Conservation (phyloP, 2,113 vertebrate species). For the Thermophis baileyi region DNA sequence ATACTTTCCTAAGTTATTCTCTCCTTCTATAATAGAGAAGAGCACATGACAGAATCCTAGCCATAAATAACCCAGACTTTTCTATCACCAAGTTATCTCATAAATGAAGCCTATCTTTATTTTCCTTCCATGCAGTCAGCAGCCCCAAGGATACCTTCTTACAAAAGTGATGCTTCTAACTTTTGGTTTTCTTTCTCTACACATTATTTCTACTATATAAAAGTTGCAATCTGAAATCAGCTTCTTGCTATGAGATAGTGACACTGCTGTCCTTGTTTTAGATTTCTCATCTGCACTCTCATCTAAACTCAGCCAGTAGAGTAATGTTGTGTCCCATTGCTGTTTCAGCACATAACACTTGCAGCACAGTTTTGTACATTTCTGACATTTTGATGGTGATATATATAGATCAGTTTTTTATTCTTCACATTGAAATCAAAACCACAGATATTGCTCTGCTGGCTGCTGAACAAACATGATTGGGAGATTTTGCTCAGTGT, state of each 20-base stretch:
- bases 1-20: not conserved
- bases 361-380: not conserved
- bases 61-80: not conserved
- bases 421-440: not conserved
- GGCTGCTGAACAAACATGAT: not conserved
- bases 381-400: not conserved
- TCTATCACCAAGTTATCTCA: not conserved
- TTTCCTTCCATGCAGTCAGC: not conserved
- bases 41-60: not conserved
- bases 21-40: not conserved
- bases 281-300: not conserved
- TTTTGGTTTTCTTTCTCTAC: not conserved
- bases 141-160: not conserved
- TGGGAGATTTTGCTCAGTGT: not conserved
- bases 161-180: not conserved
- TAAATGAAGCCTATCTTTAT: not conserved
- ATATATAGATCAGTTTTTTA: not conserved
- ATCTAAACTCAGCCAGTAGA: not conserved
- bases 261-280: not conserved
- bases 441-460: rapidly evolving
- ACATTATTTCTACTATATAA: not conserved
- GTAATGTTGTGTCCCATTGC: not conserved
- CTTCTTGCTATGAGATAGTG: not conserved
- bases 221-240: not conserved
- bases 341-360: not conserved